Evolutionary conservation across 2,888 invertebrate genomes (phyloP).

Genomic region (Drosophila paranaensis): DNA sequence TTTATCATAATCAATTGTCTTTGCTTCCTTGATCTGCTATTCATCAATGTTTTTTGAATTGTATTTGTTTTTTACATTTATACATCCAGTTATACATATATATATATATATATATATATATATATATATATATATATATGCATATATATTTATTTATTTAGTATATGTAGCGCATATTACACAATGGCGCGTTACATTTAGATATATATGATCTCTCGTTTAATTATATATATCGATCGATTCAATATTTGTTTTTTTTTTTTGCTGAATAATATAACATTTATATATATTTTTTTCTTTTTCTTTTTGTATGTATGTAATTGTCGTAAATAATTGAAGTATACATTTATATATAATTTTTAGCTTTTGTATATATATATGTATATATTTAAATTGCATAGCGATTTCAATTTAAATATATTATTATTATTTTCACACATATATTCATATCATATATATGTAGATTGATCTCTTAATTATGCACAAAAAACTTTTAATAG

Average conservation of each 20-base stretch:
- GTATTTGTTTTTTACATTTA: slow-evolving; percentile 61
- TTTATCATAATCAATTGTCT: slow-evolving; percentile 35
- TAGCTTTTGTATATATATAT: slow-evolving; percentile 9
- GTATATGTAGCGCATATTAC: slow-evolving; percentile 71
- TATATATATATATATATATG: slow-evolving; percentile 22
- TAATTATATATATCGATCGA: slow-evolving; percentile 31
- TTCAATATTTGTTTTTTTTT: slow-evolving; percentile 8
- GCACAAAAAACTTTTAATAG: slow-evolving; percentile 80
- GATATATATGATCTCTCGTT: slow-evolving; percentile 39
- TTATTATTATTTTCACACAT: slow-evolving; percentile 6
- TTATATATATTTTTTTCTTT: slow-evolving; percentile 39
- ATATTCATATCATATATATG: not conserved
- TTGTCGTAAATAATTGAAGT: slow-evolving; percentile 31
- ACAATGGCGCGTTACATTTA: slow-evolving; percentile 69
- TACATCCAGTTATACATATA: slow-evolving; percentile 55
- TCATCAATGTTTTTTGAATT: slow-evolving; percentile 41
- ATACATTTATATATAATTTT: slow-evolving; percentile 32
- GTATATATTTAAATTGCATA: slow-evolving; percentile 48
- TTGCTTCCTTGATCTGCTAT: slow-evolving; percentile 42
- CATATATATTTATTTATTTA: slow-evolving; percentile 4
- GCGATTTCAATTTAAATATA: slow-evolving; percentile 13
- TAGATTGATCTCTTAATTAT: slow-evolving; percentile 15
- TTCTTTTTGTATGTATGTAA: slow-evolving; percentile 21
- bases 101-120: slow-evolving; percentile 31
- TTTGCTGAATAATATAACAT: slow-evolving; percentile 45